Percentiles rank a stretch among this genome's conserved stretches.
These are phyloP conservation scores for Drosophila gunungcola DNA, from an alignment of 1,140 invertebrate genomes.

Conservation along the genomic window DNA sequence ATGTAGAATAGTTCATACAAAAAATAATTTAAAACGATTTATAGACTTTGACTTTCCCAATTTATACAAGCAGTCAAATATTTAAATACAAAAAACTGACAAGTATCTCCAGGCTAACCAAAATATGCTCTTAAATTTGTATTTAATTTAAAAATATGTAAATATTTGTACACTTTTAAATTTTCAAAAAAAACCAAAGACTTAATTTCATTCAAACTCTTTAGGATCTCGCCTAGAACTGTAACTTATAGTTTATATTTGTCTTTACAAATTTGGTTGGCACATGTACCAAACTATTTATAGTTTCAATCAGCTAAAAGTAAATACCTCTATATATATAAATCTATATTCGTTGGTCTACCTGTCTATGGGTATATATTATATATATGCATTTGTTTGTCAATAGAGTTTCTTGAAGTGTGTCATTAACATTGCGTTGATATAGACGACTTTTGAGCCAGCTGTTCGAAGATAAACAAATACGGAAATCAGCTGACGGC, in stretches of 20 bases:
- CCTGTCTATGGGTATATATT: constrained; percentile 2
- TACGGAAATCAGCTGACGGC: constrained; percentile 52
- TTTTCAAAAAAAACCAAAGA: no score
- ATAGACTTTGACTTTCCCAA: no score
- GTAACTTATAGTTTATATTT: neutral
- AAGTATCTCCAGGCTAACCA: neutral
- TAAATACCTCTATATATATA: constrained; percentile 10
- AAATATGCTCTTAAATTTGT: no score
- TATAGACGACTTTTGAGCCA: constrained; percentile 41
- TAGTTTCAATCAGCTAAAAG: constrained; percentile 20
- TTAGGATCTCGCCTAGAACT: neutral
- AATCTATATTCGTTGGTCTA: constrained; percentile 10
- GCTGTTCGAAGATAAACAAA: constrained; percentile 59
- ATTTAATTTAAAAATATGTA: no score
- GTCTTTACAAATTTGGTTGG: constrained; percentile 42
- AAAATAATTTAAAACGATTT: neutral
- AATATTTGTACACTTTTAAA: no score
- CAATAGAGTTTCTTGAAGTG: constrained; percentile 24
- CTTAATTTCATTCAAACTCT: neutral
- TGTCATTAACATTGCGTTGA: constrained; percentile 41
- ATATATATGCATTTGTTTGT: constrained; percentile 41
- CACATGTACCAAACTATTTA: constrained; percentile 38
- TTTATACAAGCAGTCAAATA: no score
- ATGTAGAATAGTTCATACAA: neutral
- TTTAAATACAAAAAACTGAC: neutral